phyloP scores from a whole-genome alignment of 2,797 vertebrate species.

The Poliocrania exsul region DNA sequence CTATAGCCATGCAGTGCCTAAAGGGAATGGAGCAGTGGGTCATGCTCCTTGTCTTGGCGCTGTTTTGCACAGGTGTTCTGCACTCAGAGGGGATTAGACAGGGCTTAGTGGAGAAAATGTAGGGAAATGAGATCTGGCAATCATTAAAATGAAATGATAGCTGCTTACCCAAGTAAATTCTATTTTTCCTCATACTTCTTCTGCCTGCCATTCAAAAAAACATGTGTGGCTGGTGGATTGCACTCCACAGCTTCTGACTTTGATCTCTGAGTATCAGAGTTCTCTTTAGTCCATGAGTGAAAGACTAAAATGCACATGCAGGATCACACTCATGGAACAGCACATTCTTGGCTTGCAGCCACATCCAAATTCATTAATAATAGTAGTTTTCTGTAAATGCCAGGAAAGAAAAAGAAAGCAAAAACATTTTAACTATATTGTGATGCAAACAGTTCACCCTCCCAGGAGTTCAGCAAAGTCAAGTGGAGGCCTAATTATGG shows the following conservation, averaged over 20 bases:
- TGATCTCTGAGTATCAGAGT: neutral
- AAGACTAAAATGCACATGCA: neutral
- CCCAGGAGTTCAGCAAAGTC: neutral
- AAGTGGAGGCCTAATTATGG: neutral
- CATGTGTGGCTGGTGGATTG: neutral
- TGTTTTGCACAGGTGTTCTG: neutral
- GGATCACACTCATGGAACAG: neutral
- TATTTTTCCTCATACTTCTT: neutral
- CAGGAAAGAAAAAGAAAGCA: conserved; percentile 15
- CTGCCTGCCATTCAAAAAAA: neutral
- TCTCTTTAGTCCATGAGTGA: neutral
- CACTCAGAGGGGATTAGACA: neutral
- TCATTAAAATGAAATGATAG: neutral
- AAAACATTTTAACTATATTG: conserved; percentile 4
- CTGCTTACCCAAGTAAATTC: neutral
- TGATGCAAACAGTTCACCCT: neutral
- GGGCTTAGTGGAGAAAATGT: neutral
- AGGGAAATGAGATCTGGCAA: neutral
- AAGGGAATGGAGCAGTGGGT: neutral
- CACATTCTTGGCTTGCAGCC: conserved; percentile 1
- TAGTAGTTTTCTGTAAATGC: conserved; percentile 1
- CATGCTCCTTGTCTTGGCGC: neutral
- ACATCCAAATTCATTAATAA: conserved; percentile 26
- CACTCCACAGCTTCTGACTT: neutral
- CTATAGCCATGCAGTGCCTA: neutral